Conservation (phyloP, 2,113 vertebrate species). For the Cyphomyrus plagiostoma region DNA sequence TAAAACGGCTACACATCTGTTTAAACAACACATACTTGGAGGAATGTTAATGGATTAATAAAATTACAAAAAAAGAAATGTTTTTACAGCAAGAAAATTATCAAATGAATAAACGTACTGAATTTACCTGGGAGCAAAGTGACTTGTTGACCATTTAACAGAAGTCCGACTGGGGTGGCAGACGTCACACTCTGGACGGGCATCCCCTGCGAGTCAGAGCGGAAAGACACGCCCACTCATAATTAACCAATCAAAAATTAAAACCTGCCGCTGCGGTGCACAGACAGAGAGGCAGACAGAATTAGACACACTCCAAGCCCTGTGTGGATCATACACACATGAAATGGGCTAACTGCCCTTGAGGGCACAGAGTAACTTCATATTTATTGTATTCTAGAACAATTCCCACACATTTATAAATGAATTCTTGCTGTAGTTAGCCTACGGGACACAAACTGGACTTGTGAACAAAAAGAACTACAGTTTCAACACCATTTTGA, state of each 20-base stretch:
- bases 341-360: not conserved
- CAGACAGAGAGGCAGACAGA: not conserved
- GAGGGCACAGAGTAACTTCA: not conserved
- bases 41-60: not conserved
- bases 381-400: not conserved
- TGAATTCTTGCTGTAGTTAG: not conserved
- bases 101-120: not conserved
- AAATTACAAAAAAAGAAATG: not conserved
- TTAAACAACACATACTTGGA: not conserved
- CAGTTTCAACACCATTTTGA: not conserved
- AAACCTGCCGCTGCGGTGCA: not conserved
- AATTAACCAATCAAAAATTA: not conserved
- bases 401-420: not conserved
- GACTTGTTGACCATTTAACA: constrained; percentile 75
- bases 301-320: not conserved
- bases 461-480: not conserved
- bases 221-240: not conserved
- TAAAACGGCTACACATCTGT: not conserved
- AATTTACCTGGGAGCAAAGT: constrained; percentile 70
- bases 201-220: constrained; percentile 52
- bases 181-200: constrained; percentile 64
- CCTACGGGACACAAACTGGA: not conserved
- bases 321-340: not conserved
- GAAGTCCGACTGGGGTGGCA: constrained; percentile 71
- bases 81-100: not conserved